Conservation (phyloP, 2,113 vertebrate species). For the Craseonycteris thonglongyai region DNA sequence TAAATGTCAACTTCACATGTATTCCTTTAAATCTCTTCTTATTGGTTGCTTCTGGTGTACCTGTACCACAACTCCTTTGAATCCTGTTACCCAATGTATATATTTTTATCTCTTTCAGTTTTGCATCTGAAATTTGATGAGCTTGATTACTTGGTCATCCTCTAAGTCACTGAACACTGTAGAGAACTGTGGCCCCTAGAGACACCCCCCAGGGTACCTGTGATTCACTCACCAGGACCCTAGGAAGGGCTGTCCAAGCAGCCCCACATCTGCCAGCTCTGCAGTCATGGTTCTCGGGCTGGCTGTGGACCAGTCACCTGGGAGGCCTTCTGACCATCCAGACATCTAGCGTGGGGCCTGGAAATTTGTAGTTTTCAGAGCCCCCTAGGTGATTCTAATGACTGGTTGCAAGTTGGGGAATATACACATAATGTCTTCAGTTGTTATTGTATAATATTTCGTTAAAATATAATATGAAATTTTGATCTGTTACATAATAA, state of each 20-base stretch:
- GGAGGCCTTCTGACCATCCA: neutral
- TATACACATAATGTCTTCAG: neutral
- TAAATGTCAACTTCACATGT: neutral
- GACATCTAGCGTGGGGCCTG: neutral
- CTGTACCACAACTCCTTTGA: neutral
- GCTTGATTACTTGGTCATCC: neutral
- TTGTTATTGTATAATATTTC: neutral
- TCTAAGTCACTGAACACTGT: neutral
- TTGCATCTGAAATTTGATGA: neutral
- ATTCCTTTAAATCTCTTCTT: neutral
- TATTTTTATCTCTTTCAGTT: neutral
- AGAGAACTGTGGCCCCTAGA: neutral
- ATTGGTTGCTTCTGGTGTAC: neutral
- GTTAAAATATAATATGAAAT: neutral
- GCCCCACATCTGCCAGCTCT: neutral
- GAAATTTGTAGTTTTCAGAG: neutral
- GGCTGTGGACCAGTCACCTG: neutral
- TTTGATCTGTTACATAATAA: neutral
- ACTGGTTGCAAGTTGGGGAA: neutral
- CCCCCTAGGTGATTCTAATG: neutral
- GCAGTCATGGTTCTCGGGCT: neutral
- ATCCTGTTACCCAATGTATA: neutral
- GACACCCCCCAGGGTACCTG: neutral
- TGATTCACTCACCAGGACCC: neutral
- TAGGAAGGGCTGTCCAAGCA: neutral